Percentiles rank a stretch among this genome's conserved stretches.
Evolutionary conservation across 2,888 invertebrate species (phyloP).

Genomic region (Patella pellucida): DNA sequence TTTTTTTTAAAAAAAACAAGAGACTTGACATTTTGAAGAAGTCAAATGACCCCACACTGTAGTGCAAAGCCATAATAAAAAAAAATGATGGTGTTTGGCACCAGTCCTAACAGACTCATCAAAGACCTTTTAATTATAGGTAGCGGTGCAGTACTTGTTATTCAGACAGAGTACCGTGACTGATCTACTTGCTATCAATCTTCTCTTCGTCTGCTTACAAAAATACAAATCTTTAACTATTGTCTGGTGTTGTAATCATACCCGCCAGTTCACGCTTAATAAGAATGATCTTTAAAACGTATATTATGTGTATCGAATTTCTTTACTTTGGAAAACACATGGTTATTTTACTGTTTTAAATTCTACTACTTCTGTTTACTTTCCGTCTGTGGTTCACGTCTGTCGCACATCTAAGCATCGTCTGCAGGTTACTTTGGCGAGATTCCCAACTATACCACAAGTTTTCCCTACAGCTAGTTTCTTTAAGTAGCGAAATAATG

Average conservation of each 20-base stretch:
- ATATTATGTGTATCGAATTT: neutral
- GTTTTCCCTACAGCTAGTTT: too few species aligned
- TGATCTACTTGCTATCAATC: conserved; percentile 1
- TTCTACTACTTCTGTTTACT: neutral
- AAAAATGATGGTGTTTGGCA: neutral
- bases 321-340: neutral
- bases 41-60: too few species aligned
- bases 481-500: too few species aligned
- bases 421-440: neutral
- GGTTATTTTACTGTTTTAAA: neutral
- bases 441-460: neutral
- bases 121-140: neutral
- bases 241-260: too few species aligned
- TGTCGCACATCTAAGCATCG: conserved; percentile 1
- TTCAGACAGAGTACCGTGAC: neutral
- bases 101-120: neutral
- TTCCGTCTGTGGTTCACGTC: neutral
- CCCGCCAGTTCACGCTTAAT: too few species aligned
- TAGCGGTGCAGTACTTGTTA: neutral
- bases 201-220: neutral
- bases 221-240: too few species aligned
- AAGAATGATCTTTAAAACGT: neutral
- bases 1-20: too few species aligned
- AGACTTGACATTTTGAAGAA: too few species aligned
- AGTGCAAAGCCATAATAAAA: neutral